Evolutionary conservation across 1,140 invertebrate species (phyloP).

Genomic region (Drosophila lacteicornis): DNA sequence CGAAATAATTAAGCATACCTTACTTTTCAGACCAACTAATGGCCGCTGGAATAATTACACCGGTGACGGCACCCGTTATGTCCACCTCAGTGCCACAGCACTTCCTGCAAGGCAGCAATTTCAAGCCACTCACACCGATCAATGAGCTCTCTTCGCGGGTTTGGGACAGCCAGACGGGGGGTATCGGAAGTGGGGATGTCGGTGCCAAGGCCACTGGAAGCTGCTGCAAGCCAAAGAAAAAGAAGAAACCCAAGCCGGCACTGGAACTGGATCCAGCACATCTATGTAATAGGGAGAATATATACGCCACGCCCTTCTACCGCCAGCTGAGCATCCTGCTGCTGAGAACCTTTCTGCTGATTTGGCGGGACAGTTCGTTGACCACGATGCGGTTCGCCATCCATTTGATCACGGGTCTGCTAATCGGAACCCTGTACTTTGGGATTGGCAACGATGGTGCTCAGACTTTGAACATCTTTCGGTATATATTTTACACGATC

Average conservation of each 20-base stretch:
- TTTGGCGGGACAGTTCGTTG: slow-evolving; percentile 86
- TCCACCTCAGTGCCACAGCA: slow-evolving; percentile 11
- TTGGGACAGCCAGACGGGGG: slow-evolving; percentile 60
- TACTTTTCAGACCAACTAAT: slow-evolving; percentile 77
- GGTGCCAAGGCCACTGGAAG: slow-evolving; percentile 30
- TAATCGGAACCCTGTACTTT: slow-evolving; percentile 92
- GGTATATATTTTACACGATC: slow-evolving; percentile 92
- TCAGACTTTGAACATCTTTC: slow-evolving; percentile 91
- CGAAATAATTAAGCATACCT: not conserved
- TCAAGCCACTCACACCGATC: slow-evolving; percentile 74
- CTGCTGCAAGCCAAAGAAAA: slow-evolving; percentile 70
- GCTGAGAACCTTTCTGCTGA: slow-evolving; percentile 87
- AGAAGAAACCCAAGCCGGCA: slow-evolving; percentile 59
- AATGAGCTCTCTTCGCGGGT: slow-evolving; percentile 66
- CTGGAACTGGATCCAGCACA: slow-evolving; percentile 71
- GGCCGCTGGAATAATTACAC: slow-evolving; percentile 84
- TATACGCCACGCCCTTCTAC: slow-evolving; percentile 88
- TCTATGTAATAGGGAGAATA: slow-evolving; percentile 76
- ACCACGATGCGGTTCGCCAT: slow-evolving; percentile 91
- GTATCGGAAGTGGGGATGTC: slow-evolving; percentile 19
- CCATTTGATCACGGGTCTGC: slow-evolving; percentile 90
- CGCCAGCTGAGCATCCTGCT: slow-evolving; percentile 89
- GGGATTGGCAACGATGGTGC: slow-evolving; percentile 92
- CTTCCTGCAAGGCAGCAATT: slow-evolving; percentile 23
- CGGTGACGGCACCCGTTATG: slow-evolving; percentile 84